Evolutionary conservation across 2,888 invertebrate species (phyloP).

Genomic region (Oscheius sp.): DNA sequence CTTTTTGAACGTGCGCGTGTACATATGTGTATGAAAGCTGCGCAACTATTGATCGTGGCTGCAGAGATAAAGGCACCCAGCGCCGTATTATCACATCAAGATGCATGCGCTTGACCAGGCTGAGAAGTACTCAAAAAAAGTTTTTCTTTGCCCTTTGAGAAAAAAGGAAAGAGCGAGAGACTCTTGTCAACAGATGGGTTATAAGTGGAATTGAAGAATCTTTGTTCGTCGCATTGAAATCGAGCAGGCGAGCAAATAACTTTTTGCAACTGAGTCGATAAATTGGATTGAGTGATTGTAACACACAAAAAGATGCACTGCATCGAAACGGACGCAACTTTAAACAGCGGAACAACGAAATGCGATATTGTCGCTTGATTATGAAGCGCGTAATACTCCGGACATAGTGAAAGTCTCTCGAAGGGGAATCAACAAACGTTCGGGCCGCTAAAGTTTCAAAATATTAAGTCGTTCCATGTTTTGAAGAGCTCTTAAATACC

Average conservation of each 20-base stretch:
- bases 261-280: neutral
- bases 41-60: slow-evolving; percentile 25
- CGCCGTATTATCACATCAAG: slow-evolving; percentile 12
- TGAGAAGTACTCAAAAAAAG: neutral
- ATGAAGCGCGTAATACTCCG: neutral
- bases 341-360: slow-evolving; percentile 22
- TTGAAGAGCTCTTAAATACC: too few species aligned
- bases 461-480: too few species aligned
- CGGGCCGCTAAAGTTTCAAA: too few species aligned
- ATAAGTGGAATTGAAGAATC: neutral
- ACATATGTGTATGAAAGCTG: slow-evolving; percentile 27
- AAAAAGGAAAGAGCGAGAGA: neutral
- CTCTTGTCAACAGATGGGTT: neutral
- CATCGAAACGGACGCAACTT: slow-evolving; percentile 25
- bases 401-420: too few species aligned
- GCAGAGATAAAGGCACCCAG: slow-evolving; percentile 21
- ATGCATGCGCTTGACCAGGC: too few species aligned
- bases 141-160: neutral
- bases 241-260: slow-evolving; percentile 15
- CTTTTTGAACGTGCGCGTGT: slow-evolving; percentile 7
- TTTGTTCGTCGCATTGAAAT: slow-evolving; percentile 14
- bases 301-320: slow-evolving; percentile 11
- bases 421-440: too few species aligned
- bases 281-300: slow-evolving; percentile 10
- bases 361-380: slow-evolving; percentile 26